A percentile compares a stretch with the other conserved stretches of the same genome.
These are phyloP conservation scores for Lacerta bilineata DNA, from an alignment of 2,797 vertebrate genomes.

Conservation along the genomic window DNA sequence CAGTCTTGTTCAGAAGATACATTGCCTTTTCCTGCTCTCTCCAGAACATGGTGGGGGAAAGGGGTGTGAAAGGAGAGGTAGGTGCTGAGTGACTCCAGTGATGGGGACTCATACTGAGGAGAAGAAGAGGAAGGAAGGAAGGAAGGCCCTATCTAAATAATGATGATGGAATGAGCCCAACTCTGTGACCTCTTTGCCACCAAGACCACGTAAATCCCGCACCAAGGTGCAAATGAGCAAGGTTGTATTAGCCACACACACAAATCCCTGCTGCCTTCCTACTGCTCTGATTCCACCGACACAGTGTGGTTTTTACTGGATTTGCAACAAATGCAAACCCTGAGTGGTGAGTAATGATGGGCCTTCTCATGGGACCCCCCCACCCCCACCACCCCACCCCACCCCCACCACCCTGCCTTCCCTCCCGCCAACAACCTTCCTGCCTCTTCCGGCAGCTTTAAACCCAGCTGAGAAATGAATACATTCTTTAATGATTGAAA, in stretches of 20 bases:
- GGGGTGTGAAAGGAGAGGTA: neutral
- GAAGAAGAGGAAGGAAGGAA: neutral
- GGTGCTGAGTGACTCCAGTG: neutral
- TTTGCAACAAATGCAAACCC: slow-evolving; percentile 55
- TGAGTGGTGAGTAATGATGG: slow-evolving; percentile 49
- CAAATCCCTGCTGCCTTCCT: neutral
- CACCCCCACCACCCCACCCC: neutral
- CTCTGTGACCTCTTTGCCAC: slow-evolving; percentile 50
- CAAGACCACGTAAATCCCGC: slow-evolving; percentile 27
- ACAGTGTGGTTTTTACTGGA: slow-evolving; percentile 45
- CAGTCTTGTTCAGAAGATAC: neutral
- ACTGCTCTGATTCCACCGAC: neutral
- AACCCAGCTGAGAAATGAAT: slow-evolving; percentile 45
- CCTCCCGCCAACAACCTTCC: neutral
- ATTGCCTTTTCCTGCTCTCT: neutral
- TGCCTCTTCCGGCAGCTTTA: slow-evolving; percentile 55
- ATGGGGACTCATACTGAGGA: neutral
- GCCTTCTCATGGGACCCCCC: slow-evolving; percentile 21
- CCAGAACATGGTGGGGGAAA: neutral
- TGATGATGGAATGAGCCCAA: slow-evolving; percentile 22
- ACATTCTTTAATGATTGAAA: slow-evolving; percentile 66
- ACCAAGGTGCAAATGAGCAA: slow-evolving; percentile 9
- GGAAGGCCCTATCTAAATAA: neutral
- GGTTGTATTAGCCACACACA: accelerated
- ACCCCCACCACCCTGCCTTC: neutral